Conservation (phyloP, 2,797 vertebrate genomes). For the Sciaenops ocellatus region DNA sequence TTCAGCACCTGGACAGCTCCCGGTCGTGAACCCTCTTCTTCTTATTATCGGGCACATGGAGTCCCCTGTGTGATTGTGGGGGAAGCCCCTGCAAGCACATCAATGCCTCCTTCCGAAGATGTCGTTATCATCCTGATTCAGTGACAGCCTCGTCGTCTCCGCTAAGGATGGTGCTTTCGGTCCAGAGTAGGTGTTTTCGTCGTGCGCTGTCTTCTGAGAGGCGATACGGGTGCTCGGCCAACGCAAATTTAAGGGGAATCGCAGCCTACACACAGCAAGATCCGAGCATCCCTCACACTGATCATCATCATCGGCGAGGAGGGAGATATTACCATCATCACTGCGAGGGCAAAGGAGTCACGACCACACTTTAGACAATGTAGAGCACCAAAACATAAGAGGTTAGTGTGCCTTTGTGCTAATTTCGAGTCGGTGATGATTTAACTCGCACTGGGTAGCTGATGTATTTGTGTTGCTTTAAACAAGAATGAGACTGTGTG, state of each 20-base stretch:
- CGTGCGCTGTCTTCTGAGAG: slow-evolving; percentile 75
- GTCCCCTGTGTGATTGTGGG: slow-evolving; percentile 80
- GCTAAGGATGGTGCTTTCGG: slow-evolving; percentile 84
- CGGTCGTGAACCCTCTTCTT: slow-evolving; percentile 40
- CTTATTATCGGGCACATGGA: slow-evolving; percentile 75
- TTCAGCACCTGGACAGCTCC: slow-evolving; percentile 87
- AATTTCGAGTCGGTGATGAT: background rate
- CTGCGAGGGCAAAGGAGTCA: slow-evolving; percentile 84
- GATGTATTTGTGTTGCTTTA: slow-evolving; percentile 36
- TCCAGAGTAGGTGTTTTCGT: slow-evolving; percentile 73
- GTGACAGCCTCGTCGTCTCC: slow-evolving; percentile 65
- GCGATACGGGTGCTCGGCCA: slow-evolving; percentile 79
- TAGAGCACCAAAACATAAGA: slow-evolving; percentile 75
- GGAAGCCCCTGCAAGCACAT: slow-evolving; percentile 78
- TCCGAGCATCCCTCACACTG: slow-evolving; percentile 74
- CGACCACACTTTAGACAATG: slow-evolving; percentile 83
- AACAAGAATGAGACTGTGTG: slow-evolving; percentile 44
- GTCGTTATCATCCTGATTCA: slow-evolving; percentile 64
- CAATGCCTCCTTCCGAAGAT: slow-evolving; percentile 61
- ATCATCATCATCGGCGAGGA: slow-evolving; percentile 74
- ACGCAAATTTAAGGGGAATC: slow-evolving; percentile 75
- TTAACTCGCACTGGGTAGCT: slow-evolving; percentile 10
- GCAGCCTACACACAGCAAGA: slow-evolving; percentile 82
- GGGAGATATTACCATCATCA: slow-evolving; percentile 80
- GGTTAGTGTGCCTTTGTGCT: slow-evolving; percentile 77